Base-by-base conservation (phyloP, 1,140 invertebrate genomes). In the Anoplolepis gracilipes region DNA sequence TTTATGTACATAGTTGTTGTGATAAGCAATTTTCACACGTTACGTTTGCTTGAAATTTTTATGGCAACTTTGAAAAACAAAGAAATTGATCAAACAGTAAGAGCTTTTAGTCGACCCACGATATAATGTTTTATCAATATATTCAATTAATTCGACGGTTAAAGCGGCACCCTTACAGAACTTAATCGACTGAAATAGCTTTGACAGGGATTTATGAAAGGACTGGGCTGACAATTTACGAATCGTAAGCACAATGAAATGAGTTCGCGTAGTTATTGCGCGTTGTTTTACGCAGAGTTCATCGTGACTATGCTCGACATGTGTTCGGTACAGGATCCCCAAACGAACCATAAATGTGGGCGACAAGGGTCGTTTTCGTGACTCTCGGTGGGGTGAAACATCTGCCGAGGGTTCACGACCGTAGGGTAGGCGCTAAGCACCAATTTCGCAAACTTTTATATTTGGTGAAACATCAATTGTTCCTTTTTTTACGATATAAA, bases 371-470 rank as follows among this genome's bases (percentile, higher is more conserved):
- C 70, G 76, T 85, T 81, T 28, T 46, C 30, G n/a, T 49, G 49
- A 59, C 49, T 81, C 59, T 3, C 42, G 36, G 65, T 72, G 30
- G 46, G 55, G 28, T 25, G 62, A 39, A 90, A 90, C 89, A 90
- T 90, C 89, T 90, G 89, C 70, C 89, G 65, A 87, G 72, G 76
- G 86, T 69, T 57, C 67, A 78, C 64, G 84, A 84, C 36, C 61
- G 49, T 16, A 61, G 84, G 64, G 73, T 28, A 49, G 25, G 16
- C 25, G 49, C 25, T 76, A 33, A 30, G 25, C 49, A 33, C 0
- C 13, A 30, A 49, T 64, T 73, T 65, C 11, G 13, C 55, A 16
- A 73, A 70, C 46, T 59, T 72, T 67, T 22, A 19, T 30, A 59
- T 72, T 72, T 59, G 25, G 19, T 7, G 7, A 7, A 82, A 25